Evolutionary conservation across 2,113 vertebrate species (phyloP).

Genomic region (Spheniscus mendiculus): DNA sequence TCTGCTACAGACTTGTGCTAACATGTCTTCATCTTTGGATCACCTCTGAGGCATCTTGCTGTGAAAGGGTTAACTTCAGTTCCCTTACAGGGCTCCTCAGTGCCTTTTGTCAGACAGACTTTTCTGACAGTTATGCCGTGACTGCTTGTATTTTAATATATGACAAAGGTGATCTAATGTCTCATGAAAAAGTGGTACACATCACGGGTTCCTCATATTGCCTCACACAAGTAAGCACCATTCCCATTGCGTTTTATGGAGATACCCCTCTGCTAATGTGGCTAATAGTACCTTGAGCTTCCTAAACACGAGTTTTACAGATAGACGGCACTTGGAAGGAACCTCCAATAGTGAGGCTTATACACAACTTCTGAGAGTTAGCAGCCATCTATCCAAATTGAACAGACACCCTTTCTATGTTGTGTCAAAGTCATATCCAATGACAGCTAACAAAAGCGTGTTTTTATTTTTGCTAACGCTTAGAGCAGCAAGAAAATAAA

Average conservation of each 20-base stretch:
- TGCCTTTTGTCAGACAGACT: background rate
- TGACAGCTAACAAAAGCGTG: background rate
- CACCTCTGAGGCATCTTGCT: background rate
- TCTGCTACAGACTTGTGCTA: background rate
- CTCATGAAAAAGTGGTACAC: background rate
- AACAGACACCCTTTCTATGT: background rate
- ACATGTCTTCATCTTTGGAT: background rate
- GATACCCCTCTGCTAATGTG: background rate
- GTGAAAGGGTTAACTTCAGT: background rate
- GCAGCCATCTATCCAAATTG: background rate
- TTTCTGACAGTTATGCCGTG: background rate
- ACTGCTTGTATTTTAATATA: background rate
- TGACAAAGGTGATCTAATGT: background rate
- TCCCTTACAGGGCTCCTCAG: background rate
- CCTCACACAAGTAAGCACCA: background rate
- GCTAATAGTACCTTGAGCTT: background rate
- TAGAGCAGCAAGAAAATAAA: background rate
- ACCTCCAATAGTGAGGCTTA: background rate
- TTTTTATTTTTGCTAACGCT: background rate
- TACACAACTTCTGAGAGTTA: background rate
- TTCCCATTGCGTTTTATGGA: background rate
- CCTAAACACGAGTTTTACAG: background rate
- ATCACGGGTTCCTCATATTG: background rate
- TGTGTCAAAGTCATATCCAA: background rate
- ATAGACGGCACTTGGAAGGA: background rate